Evolutionary conservation across 2,797 vertebrate genomes (phyloP).

Genomic region (Bufotes viridis): DNA sequence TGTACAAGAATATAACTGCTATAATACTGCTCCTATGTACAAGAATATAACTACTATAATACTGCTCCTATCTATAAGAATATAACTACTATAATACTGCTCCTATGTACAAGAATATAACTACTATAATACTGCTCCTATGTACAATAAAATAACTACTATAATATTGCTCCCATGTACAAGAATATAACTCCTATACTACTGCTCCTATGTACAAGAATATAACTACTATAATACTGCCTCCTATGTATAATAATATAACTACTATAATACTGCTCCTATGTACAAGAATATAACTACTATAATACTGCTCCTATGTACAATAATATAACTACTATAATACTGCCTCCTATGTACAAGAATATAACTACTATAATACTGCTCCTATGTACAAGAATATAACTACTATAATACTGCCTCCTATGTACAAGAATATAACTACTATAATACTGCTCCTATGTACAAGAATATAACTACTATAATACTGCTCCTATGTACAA

Average conservation of each 20-base stretch:
- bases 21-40: neutral
- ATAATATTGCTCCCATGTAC: neutral
- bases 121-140: neutral
- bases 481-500: neutral
- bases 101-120: neutral
- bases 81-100: neutral
- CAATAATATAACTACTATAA: too few species aligned
- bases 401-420: neutral
- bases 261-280: too few species aligned
- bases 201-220: too few species aligned
- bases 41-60: constrained; percentile 4
- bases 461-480: constrained; percentile 6
- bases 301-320: too few species aligned
- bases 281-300: too few species aligned
- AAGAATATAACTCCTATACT: too few species aligned
- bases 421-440: constrained; percentile 8
- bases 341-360: too few species aligned
- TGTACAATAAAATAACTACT: neutral
- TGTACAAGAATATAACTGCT: constrained; percentile 1
- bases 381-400: too few species aligned
- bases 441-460: neutral
- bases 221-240: too few species aligned
- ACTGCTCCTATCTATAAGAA: neutral
- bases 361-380: too few species aligned
- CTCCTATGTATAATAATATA: too few species aligned